phyloP scores from a whole-genome alignment of 2,888 invertebrate species.

The Chirona hameri region DNA sequence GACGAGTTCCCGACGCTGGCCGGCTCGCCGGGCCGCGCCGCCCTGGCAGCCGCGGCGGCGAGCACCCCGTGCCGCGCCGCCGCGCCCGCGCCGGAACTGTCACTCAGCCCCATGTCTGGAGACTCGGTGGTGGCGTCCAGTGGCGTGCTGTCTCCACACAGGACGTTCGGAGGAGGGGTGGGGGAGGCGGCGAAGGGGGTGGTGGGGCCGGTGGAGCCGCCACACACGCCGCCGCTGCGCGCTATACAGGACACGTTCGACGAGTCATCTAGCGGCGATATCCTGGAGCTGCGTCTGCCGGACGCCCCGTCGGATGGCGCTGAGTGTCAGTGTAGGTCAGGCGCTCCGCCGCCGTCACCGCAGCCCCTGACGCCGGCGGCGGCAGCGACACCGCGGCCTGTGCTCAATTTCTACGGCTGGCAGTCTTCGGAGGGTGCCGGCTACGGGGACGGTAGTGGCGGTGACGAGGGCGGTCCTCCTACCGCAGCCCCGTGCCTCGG shows the following conservation, averaged over 20 bases:
- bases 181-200: background rate
- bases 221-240: background rate
- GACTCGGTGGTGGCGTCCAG: constrained; percentile 12
- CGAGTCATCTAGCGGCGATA: constrained; percentile 23
- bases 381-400: background rate
- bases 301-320: background rate
- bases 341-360: too few species aligned
- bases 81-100: background rate
- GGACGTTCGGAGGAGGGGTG: background rate
- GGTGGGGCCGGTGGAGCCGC: too few species aligned
- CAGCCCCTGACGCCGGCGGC: background rate
- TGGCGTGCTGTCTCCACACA: background rate
- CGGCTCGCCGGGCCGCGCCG: background rate
- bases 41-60: background rate
- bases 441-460: background rate
- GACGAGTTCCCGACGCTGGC: constrained; percentile 13
- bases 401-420: background rate
- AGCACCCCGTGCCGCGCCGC: constrained; percentile 3
- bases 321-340: background rate
- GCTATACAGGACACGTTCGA: constrained; percentile 10
- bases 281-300: background rate
- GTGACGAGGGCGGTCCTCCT: background rate
- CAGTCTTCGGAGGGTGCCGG: background rate
- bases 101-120: background rate
- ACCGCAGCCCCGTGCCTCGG: background rate